These are phyloP conservation scores for Amblyteles armatorius DNA, from an alignment of 2,888 invertebrate species.

Conservation along the genomic window DNA sequence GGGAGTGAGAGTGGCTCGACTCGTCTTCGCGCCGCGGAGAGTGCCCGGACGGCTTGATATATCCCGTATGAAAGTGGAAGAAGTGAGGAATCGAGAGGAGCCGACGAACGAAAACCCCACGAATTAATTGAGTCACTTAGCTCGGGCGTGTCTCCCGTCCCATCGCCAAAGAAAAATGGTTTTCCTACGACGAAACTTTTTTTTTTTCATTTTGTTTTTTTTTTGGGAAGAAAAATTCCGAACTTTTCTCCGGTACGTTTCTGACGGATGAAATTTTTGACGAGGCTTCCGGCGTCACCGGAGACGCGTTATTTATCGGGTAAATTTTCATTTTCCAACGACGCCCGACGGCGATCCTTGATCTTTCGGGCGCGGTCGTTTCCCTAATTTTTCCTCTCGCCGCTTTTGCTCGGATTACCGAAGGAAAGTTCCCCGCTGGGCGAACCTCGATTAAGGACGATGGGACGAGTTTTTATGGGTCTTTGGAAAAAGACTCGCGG, in stretches of 20 bases:
- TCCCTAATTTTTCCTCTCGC: too few species aligned
- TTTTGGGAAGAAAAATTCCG: not conserved
- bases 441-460: too few species aligned
- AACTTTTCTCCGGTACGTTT: not conserved
- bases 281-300: not conserved
- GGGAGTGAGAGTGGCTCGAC: constrained; percentile 8
- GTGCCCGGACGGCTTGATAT: constrained; percentile 2
- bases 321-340: too few species aligned
- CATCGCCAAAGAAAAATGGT: not conserved
- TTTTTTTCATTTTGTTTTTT: not conserved
- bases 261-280: constrained; percentile 21
- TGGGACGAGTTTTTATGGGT: too few species aligned
- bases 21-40: constrained; percentile 1
- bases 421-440: too few species aligned
- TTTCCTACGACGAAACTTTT: not conserved
- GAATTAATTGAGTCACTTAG: constrained; percentile 57
- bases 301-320: too few species aligned
- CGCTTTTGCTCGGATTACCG: too few species aligned
- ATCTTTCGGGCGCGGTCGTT: too few species aligned
- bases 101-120: constrained; percentile 12
- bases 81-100: constrained; percentile 15
- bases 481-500: too few species aligned
- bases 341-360: too few species aligned
- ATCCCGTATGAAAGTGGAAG: constrained; percentile 19
- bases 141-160: constrained; percentile 3